A percentile compares a stretch with the other conserved stretches of the same genome.
Conservation (phyloP, 2,888 invertebrate genomes). For the Priocnemis perturbator region DNA sequence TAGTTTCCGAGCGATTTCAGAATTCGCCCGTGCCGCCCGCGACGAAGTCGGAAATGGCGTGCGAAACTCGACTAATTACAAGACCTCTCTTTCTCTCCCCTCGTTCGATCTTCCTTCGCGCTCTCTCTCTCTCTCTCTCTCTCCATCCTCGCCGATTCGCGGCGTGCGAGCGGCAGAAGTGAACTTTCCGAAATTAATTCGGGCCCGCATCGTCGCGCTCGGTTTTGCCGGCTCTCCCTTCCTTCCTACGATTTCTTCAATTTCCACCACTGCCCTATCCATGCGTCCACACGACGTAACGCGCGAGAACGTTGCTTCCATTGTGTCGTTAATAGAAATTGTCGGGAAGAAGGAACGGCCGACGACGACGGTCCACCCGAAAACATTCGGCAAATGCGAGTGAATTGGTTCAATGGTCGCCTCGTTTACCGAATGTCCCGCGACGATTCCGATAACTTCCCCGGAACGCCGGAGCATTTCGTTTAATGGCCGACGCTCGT, state of each 20-base stretch:
- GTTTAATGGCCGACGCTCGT: no score
- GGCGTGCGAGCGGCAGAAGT: neutral
- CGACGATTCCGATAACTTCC: no score
- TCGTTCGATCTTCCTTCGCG: neutral
- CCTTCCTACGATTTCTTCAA: neutral
- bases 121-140: constrained; percentile 8
- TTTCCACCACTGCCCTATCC: neutral
- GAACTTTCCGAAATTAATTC: constrained; percentile 11
- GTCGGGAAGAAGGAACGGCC: constrained; percentile 18
- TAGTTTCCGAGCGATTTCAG: constrained; percentile 31
- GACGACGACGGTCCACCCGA: neutral
- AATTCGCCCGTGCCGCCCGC: constrained; percentile 10
- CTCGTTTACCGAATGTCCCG: no score
- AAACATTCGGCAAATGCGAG: no score
- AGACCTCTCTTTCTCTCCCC: constrained; percentile 7
- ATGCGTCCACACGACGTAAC: neutral
- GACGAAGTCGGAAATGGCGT: constrained; percentile 45
- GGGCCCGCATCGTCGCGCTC: constrained; percentile 9
- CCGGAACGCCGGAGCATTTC: no score
- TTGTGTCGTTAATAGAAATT: neutral
- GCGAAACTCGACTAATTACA: constrained; percentile 47
- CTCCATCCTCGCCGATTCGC: neutral
- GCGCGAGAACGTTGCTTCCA: neutral
- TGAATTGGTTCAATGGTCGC: no score
- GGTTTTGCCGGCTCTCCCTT: neutral